These are phyloP conservation scores for Ictidomys tridecemlineatus DNA, from an alignment of 2,113 vertebrate genomes.

Conservation along the genomic window DNA sequence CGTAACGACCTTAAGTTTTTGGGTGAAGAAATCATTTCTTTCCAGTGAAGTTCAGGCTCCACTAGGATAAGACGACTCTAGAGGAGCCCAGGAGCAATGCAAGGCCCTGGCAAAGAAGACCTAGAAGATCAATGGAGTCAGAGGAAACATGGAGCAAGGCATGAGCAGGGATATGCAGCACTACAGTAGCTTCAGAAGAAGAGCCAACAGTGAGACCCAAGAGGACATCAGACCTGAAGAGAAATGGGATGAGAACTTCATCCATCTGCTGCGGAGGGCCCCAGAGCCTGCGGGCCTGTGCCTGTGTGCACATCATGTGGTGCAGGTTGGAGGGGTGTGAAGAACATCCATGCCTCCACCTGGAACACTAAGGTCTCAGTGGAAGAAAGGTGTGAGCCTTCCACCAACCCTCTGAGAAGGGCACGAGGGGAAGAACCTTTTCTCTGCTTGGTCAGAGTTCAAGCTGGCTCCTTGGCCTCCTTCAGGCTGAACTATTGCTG, in stretches of 20 bases:
- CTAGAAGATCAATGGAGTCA: not conserved
- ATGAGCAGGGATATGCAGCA: not conserved
- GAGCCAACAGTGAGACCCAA: not conserved
- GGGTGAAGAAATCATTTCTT: not conserved
- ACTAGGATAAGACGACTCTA: not conserved
- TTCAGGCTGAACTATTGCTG: not conserved
- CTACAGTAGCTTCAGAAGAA: not conserved
- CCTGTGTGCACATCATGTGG: not conserved
- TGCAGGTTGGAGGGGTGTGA: accelerated
- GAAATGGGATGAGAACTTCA: not conserved
- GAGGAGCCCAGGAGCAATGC: not conserved
- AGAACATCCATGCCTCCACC: not conserved
- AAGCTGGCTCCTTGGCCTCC: not conserved
- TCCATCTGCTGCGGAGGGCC: not conserved
- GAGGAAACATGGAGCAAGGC: not conserved
- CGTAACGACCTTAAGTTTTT: not conserved
- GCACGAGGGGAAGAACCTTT: not conserved
- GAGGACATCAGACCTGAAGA: not conserved
- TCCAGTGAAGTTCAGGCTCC: not conserved
- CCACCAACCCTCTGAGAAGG: not conserved
- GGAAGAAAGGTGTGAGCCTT: not conserved
- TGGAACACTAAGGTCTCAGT: not conserved
- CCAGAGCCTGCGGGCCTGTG: not conserved
- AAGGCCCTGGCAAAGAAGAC: not conserved
- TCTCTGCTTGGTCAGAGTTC: not conserved